A percentile compares a stretch with the other conserved stretches of the same genome.
Evolutionary conservation across 2,113 vertebrate genomes (phyloP).

Genomic region (Mirza zaza): DNA sequence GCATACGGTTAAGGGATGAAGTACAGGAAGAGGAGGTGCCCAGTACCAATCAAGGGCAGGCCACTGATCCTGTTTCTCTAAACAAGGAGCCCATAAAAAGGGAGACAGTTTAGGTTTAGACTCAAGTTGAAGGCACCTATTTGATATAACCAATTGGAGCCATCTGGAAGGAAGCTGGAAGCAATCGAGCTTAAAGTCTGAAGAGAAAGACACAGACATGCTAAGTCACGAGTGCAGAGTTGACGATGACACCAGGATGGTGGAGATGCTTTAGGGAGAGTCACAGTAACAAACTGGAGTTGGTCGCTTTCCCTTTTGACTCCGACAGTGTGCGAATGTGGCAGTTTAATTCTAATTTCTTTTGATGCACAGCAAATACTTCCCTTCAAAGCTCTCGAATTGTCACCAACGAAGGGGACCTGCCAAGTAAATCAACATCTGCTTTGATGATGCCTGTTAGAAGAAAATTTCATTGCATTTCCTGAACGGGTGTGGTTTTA

Average conservation of each 20-base stretch:
- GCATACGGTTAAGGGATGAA: not conserved
- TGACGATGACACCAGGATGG: not conserved
- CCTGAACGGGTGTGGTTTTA: constrained; percentile 43
- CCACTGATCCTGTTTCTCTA: not conserved
- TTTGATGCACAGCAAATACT: not conserved
- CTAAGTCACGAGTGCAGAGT: not conserved
- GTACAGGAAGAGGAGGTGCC: not conserved
- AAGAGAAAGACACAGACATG: not conserved
- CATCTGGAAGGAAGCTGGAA: not conserved
- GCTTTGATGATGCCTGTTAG: not conserved
- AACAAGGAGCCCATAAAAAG: not conserved
- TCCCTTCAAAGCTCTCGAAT: constrained; percentile 52
- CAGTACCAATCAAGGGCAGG: accelerated
- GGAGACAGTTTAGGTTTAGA: not conserved
- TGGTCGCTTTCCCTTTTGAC: not conserved
- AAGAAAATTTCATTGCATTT: constrained; percentile 26
- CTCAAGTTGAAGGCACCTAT: not conserved
- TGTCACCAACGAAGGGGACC: constrained; percentile 25
- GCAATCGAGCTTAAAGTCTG: not conserved
- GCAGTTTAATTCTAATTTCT: constrained; percentile 31
- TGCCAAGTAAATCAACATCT: constrained; percentile 23
- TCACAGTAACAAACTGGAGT: not conserved
- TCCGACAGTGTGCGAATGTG: not conserved
- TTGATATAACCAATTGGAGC: not conserved
- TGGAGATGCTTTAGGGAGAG: not conserved